These are phyloP conservation scores for Celastrina argiolus DNA, from an alignment of 2,888 invertebrate genomes.

Conservation along the genomic window DNA sequence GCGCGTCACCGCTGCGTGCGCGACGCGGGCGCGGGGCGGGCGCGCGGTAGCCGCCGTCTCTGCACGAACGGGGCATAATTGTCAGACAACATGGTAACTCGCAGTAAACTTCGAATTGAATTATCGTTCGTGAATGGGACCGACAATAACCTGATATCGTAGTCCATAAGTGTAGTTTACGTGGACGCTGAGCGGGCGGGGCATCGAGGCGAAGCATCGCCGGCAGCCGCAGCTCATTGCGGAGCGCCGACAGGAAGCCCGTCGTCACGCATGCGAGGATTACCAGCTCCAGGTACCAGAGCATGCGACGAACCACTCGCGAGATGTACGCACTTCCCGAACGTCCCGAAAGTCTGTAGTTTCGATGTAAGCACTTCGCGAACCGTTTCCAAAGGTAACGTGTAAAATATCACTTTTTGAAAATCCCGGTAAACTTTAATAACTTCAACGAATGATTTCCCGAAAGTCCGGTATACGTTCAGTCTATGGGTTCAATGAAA, in stretches of 20 bases:
- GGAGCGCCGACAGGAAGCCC: slow-evolving; percentile 51
- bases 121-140: background rate
- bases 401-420: background rate
- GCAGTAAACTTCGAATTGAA: background rate
- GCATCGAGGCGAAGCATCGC: slow-evolving; percentile 51
- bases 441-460: background rate
- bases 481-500: background rate
- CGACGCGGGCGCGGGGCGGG: slow-evolving; percentile 50
- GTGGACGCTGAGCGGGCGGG: slow-evolving; percentile 48
- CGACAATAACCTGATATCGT: slow-evolving; percentile 32
- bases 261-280: slow-evolving; percentile 62
- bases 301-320: slow-evolving; percentile 43
- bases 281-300: slow-evolving; percentile 55
- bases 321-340: background rate
- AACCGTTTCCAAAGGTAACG: background rate
- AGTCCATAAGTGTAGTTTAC: slow-evolving; percentile 31
- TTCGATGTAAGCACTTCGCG: background rate
- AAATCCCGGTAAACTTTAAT: background rate
- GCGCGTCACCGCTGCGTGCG: slow-evolving; percentile 51
- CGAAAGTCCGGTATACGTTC: background rate
- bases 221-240: slow-evolving; percentile 67
- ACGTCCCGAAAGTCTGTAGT: background rate
- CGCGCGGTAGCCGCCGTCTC: slow-evolving; percentile 35
- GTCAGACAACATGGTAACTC: background rate
- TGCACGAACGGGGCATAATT: slow-evolving; percentile 26